A percentile compares a stretch with the other conserved stretches of the same genome.
Conservation (phyloP, 2,888 invertebrate genomes). For the Bhutanitis thaidina region DNA sequence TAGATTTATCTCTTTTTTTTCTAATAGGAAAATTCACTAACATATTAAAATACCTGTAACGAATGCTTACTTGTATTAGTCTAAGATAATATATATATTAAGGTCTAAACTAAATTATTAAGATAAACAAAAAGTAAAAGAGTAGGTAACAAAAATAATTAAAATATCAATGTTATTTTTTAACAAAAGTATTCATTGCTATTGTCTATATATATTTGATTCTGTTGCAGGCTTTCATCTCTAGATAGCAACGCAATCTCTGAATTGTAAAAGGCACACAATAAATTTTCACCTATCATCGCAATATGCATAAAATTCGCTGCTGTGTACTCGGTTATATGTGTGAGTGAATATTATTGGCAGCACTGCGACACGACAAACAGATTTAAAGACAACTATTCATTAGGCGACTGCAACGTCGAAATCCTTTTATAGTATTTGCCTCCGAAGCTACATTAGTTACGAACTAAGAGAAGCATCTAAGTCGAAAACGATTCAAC, state of each 20-base stretch:
- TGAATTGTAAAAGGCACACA: slow-evolving; percentile 38
- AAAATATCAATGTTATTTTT: no score
- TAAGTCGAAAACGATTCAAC: slow-evolving; percentile 26
- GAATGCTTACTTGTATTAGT: no score
- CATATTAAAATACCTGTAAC: no score
- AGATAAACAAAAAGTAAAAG: no score
- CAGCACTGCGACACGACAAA: slow-evolving; percentile 62
- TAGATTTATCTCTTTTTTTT: no score
- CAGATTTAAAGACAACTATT: slow-evolving; percentile 45
- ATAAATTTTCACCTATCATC: slow-evolving; percentile 41
- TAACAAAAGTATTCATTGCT: no score
- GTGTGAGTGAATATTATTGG: slow-evolving; percentile 76
- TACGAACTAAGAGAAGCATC: slow-evolving; percentile 14
- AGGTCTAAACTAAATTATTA: no score
- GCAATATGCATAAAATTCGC: slow-evolving; percentile 63
- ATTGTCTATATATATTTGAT: no score
- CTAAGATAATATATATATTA: no score
- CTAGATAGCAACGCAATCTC: slow-evolving; percentile 7
- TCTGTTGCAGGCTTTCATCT: not conserved
- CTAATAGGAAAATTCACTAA: no score
- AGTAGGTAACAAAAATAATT: no score
- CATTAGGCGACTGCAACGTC: slow-evolving; percentile 37
- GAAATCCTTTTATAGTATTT: slow-evolving; percentile 13
- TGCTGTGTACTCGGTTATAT: slow-evolving; percentile 48
- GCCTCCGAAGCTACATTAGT: not conserved